Conservation (phyloP, 2,113 vertebrate species). For the Megalops atlanticus region DNA sequence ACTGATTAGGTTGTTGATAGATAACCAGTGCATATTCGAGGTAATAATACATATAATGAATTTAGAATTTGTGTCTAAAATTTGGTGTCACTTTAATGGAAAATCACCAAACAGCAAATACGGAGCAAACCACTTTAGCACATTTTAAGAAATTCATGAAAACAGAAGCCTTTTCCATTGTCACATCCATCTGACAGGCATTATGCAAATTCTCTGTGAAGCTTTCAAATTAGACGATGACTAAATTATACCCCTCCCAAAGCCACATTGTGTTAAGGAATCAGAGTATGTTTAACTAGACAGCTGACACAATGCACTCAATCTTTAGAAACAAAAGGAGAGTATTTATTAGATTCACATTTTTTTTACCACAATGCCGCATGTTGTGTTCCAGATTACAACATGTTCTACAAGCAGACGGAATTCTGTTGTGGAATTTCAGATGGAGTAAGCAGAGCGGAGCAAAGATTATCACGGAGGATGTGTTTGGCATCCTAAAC, state of each 20-base stretch:
- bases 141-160: conserved; percentile 24
- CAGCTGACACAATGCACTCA: conserved; percentile 52
- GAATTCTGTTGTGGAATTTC: conserved; percentile 38
- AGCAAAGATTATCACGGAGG: conserved; percentile 28
- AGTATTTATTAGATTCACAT: conserved; percentile 58
- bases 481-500: neutral
- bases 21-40: no score
- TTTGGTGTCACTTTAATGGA: conserved; percentile 7
- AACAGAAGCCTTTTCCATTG: conserved; percentile 17
- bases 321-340: conserved; percentile 50
- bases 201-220: conserved; percentile 50
- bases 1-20: no score
- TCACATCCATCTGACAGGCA: conserved; percentile 46
- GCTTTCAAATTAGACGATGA: conserved; percentile 46
- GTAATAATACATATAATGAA: neutral
- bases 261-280: conserved; percentile 39
- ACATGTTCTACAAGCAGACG: conserved; percentile 34
- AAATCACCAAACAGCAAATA: conserved; percentile 17
- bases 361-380: conserved; percentile 51
- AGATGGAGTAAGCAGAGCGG: conserved; percentile 32
- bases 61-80: neutral
- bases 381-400: conserved; percentile 45
- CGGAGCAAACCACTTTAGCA: conserved; percentile 5
- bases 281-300: conserved; percentile 46
- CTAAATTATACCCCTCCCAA: conserved; percentile 51